Percentiles rank a stretch among this genome's conserved stretches.
Evolutionary conservation across 2,888 invertebrate species (phyloP).

Genomic region (Agrochola macilenta): DNA sequence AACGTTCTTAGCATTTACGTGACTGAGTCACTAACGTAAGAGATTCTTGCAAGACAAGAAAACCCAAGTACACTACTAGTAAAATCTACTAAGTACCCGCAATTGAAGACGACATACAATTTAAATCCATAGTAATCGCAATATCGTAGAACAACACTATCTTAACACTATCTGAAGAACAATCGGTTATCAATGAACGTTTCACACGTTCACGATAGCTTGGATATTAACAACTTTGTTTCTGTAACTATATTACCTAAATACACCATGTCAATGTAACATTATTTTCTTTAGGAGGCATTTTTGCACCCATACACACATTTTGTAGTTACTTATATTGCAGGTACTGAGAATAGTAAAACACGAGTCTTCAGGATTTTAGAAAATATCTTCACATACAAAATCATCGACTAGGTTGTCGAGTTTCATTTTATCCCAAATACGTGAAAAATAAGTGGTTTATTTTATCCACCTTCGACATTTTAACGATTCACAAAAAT

Average conservation of each 20-base stretch:
- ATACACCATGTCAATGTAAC: background rate
- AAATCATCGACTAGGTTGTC: background rate
- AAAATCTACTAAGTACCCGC: background rate
- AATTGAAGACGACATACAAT: constrained; percentile 32
- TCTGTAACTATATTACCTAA: background rate
- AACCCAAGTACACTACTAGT: background rate
- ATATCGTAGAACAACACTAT: constrained; percentile 58
- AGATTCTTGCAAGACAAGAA: background rate
- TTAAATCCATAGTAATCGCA: constrained; percentile 29
- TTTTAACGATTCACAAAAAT: too few species aligned
- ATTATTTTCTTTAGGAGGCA: background rate
- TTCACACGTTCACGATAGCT: constrained; percentile 12
- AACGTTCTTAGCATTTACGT: background rate
- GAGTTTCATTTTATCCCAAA: background rate
- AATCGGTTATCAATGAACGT: constrained; percentile 25
- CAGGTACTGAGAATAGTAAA: background rate
- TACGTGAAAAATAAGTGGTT: background rate
- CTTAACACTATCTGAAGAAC: constrained; percentile 42
- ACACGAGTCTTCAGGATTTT: background rate
- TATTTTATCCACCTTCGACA: background rate
- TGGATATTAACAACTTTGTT: constrained; percentile 8
- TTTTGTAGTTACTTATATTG: background rate
- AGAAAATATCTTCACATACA: background rate
- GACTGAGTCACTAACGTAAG: background rate
- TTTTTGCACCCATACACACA: background rate